These are phyloP conservation scores for Neoarius graeffei DNA, from an alignment of 2,113 vertebrate species.

Conservation along the genomic window DNA sequence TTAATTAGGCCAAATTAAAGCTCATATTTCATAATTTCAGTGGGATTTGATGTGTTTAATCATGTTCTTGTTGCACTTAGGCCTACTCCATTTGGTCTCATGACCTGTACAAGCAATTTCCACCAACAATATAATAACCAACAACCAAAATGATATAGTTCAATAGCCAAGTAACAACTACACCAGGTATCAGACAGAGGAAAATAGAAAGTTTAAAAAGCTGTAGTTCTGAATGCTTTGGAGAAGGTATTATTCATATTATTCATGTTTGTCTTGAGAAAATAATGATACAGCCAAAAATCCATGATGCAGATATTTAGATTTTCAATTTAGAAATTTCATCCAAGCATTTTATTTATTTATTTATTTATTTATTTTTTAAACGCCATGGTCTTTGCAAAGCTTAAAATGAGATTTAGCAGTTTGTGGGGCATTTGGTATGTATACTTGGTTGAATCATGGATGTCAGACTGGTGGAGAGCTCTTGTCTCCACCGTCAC, in stretches of 20 bases:
- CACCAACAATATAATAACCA: background rate
- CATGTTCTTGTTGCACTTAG: background rate
- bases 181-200: background rate
- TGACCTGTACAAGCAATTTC: background rate
- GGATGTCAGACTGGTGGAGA: constrained; percentile 34
- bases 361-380: too few relatives aligned
- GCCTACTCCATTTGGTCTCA: background rate
- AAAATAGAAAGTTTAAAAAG: background rate
- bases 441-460: constrained; percentile 15
- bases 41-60: background rate
- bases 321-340: background rate
- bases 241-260: background rate
- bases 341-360: background rate
- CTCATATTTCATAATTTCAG: background rate
- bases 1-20: background rate
- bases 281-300: background rate
- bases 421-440: constrained; percentile 15
- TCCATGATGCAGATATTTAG: background rate
- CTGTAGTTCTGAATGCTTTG: background rate
- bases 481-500: constrained; percentile 34
- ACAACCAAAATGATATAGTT: background rate
- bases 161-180: background rate
- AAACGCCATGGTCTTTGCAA: background rate
- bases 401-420: background rate
- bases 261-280: background rate